These are phyloP conservation scores for Grallaria varia DNA, from an alignment of 2,113 vertebrate species.

Conservation along the genomic window DNA sequence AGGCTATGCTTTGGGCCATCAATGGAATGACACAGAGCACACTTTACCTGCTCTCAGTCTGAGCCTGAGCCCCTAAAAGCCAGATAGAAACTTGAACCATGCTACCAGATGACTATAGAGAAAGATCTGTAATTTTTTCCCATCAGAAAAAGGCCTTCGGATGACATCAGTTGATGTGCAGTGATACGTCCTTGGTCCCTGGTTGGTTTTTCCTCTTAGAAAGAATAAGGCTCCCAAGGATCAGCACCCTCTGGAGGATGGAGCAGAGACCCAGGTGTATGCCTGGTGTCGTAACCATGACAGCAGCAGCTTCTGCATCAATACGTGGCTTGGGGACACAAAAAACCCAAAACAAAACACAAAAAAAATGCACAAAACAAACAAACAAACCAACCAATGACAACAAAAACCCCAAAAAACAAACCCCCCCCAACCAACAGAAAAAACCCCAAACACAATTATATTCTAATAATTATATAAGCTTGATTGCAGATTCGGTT, in stretches of 20 bases:
- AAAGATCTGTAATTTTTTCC: not conserved
- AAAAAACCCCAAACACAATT: not conserved
- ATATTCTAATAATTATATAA: constrained; percentile 15
- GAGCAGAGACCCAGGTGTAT: not conserved
- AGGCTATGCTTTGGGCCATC: not conserved
- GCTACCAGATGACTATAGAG: not conserved
- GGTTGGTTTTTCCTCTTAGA: not conserved
- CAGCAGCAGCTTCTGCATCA: constrained; percentile 66
- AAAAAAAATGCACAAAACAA: not conserved
- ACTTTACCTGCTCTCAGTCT: not conserved
- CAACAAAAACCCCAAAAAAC: not conserved
- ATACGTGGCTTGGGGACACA: constrained; percentile 43
- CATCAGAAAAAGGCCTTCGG: not conserved
- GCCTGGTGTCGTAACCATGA: constrained; percentile 69
- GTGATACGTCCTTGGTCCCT: not conserved
- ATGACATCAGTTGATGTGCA: not conserved
- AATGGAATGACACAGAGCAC: not conserved
- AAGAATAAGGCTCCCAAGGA: not conserved
- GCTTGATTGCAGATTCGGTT: not conserved
- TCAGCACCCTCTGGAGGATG: not conserved
- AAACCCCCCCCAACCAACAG: too few species aligned
- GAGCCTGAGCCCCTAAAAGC: not conserved
- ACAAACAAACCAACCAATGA: too few species aligned
- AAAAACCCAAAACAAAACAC: not conserved
- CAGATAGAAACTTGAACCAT: not conserved